Evolutionary conservation across 1,140 invertebrate genomes (phyloP).

Genomic region (Thaumatotibia leucotreta): DNA sequence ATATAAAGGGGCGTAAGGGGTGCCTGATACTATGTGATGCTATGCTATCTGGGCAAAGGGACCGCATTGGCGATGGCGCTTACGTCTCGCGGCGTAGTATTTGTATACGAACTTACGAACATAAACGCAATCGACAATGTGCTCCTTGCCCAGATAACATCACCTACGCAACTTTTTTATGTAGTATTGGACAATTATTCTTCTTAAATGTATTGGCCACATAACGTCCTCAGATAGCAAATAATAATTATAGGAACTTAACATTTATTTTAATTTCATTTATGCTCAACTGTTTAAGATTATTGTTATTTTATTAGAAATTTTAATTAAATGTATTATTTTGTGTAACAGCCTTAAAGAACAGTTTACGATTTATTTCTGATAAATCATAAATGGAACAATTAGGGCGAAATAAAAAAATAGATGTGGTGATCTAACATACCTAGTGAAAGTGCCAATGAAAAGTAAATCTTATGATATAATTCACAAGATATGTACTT

Average conservation of each 20-base stretch:
- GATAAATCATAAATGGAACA: not conserved
- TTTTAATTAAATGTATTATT: not conserved
- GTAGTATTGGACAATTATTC: not conserved
- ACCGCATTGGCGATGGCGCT: too few species aligned
- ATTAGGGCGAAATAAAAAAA: not conserved
- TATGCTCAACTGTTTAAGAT: constrained; percentile 14
- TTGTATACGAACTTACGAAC: too few species aligned
- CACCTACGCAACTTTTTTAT: not conserved
- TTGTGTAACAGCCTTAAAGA: not conserved
- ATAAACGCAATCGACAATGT: too few species aligned
- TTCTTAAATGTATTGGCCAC: constrained; percentile 49
- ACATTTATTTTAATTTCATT: not conserved
- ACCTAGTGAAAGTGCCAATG: not conserved
- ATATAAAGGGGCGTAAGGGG: too few species aligned
- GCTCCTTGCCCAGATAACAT: too few species aligned
- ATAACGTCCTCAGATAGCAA: constrained; percentile 47
- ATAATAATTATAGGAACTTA: constrained; percentile 11
- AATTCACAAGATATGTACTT: not conserved
- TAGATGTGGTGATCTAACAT: not conserved
- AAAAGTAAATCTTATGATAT: not conserved
- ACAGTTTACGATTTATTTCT: not conserved
- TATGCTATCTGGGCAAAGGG: too few species aligned
- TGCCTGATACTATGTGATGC: too few species aligned
- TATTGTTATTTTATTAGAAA: not conserved
- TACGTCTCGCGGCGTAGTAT: too few species aligned